phyloP scores from a whole-genome alignment of 2,888 invertebrate genomes.

The Graphium colonna region DNA sequence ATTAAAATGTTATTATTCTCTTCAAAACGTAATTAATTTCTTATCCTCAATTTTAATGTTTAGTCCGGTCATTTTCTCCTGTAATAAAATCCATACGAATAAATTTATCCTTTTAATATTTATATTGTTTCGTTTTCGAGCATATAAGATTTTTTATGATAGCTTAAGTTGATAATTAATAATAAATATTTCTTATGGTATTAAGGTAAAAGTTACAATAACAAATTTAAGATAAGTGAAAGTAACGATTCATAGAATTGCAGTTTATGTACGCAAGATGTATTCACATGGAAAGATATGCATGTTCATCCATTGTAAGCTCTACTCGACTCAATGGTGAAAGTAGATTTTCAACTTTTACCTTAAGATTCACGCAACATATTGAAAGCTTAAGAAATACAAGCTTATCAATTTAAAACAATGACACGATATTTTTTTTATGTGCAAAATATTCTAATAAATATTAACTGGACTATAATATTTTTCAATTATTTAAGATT shows the following conservation, averaged over 20 bases:
- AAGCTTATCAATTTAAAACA: no score
- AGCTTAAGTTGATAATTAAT: no score
- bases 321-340: slow-evolving; percentile 20
- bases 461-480: no score
- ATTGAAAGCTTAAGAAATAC: background rate
- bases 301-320: background rate
- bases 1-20: background rate
- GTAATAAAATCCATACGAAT: background rate
- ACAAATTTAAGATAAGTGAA: background rate
- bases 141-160: background rate
- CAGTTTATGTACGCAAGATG: background rate
- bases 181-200: background rate
- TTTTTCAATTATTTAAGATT: no score
- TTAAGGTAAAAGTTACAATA: slow-evolving; percentile 2
- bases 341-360: slow-evolving; percentile 27
- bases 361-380: background rate
- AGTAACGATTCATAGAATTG: background rate
- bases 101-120: background rate
- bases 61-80: background rate
- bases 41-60: background rate
- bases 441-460: no score
- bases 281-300: background rate
- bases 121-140: no score
- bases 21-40: background rate
- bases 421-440: no score